phyloP scores from a whole-genome alignment of 2,888 invertebrate genomes.

The Eristalinus aeneus region DNA sequence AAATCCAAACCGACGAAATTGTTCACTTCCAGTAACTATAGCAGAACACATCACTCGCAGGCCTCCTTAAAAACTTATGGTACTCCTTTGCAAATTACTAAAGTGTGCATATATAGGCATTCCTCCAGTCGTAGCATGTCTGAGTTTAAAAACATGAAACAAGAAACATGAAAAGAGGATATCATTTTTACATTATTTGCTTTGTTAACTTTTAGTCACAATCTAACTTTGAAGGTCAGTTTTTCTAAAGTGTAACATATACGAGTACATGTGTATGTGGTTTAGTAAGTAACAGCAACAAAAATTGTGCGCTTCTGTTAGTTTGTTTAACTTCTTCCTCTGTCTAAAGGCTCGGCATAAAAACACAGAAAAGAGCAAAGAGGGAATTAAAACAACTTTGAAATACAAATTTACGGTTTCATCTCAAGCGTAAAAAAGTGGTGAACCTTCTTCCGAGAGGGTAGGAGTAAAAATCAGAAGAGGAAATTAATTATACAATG shows the following conservation, averaged over 20 bases:
- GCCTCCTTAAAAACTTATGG: no score
- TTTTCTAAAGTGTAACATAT: background rate
- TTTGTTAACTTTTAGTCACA: constrained; percentile 14
- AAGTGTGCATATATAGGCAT: no score
- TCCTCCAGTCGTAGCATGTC: no score
- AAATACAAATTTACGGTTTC: constrained; percentile 43
- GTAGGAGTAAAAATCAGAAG: constrained; percentile 29
- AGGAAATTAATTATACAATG: constrained; percentile 49
- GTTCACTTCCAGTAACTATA: no score
- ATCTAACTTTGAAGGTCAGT: background rate
- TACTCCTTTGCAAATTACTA: no score
- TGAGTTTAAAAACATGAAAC: background rate
- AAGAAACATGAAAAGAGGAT: background rate
- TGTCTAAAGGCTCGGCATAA: background rate
- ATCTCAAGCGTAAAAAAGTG: constrained; percentile 42
- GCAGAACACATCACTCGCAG: no score
- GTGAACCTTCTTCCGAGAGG: constrained; percentile 8
- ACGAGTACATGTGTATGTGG: background rate
- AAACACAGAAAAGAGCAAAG: background rate
- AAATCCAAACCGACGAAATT: no score
- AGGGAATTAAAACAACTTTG: constrained; percentile 40
- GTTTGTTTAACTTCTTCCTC: background rate
- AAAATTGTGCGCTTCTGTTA: constrained; percentile 10
- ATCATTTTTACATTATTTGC: background rate
- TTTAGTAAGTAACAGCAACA: background rate